A percentile compares a stretch with the other conserved stretches of the same genome.
These are phyloP conservation scores for Peromyscus californicus DNA, from an alignment of 2,113 vertebrate genomes.

Conservation along the genomic window DNA sequence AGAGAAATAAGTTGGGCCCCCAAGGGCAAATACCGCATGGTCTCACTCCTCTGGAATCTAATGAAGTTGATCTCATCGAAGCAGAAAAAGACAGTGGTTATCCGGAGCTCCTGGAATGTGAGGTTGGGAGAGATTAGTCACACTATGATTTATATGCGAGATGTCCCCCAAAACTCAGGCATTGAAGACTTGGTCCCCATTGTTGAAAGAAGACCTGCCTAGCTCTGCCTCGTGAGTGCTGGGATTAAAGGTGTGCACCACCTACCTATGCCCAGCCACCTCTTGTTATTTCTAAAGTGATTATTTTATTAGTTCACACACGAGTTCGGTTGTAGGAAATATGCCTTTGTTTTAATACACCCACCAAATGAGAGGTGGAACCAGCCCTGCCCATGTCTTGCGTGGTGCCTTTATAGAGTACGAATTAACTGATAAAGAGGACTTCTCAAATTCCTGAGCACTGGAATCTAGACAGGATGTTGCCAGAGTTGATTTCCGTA, in stretches of 20 bases:
- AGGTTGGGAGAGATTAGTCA: neutral
- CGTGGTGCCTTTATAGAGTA: slow-evolving; percentile 44
- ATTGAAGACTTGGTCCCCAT: neutral
- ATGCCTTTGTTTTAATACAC: slow-evolving; percentile 80
- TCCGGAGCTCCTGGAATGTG: neutral
- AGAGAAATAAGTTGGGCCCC: neutral
- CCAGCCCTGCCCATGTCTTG: slow-evolving; percentile 4
- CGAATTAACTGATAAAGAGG: neutral
- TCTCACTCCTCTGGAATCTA: neutral
- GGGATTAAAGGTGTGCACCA: neutral
- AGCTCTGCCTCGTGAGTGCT: neutral
- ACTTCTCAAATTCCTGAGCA: neutral
- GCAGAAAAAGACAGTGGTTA: neutral
- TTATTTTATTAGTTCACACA: slow-evolving; percentile 71
- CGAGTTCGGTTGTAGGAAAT: slow-evolving; percentile 71
- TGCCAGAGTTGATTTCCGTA: neutral
- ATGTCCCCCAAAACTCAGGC: neutral
- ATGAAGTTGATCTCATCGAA: neutral
- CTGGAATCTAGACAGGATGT: neutral
- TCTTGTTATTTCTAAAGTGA: slow-evolving; percentile 80
- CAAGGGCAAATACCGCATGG: neutral
- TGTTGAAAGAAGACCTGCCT: neutral
- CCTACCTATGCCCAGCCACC: neutral
- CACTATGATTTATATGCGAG: neutral
- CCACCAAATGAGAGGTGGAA: slow-evolving; percentile 73